Percentiles rank a stretch among this genome's conserved stretches.
Conservation (phyloP, 2,888 invertebrate genomes). For the Drosophila aldrichi region DNA sequence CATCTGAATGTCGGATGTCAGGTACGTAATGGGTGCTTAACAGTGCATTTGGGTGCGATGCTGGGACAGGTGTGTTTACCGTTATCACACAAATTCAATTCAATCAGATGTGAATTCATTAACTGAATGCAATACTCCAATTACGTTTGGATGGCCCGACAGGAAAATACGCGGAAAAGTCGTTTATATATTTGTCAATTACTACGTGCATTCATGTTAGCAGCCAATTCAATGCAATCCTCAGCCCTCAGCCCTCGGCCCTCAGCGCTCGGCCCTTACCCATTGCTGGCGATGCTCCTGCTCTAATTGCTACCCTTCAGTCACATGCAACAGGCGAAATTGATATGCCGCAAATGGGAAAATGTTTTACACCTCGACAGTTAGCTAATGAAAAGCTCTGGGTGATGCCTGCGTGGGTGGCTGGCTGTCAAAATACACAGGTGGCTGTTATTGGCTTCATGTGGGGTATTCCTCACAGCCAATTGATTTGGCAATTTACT, state of each 20-base stretch:
- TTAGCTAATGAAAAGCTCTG: slow-evolving; percentile 11
- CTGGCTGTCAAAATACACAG: slow-evolving; percentile 11
- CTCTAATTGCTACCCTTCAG: background rate
- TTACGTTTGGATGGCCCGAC: slow-evolving; percentile 44
- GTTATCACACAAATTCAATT: slow-evolving; percentile 52
- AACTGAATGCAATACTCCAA: slow-evolving; percentile 61
- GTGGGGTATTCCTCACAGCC: slow-evolving; percentile 30
- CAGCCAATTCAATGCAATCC: background rate
- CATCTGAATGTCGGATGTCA: slow-evolving; percentile 9
- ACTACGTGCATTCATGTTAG: slow-evolving; percentile 6
- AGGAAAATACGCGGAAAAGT: slow-evolving; percentile 26
- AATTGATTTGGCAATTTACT: slow-evolving; percentile 78
- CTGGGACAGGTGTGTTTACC: slow-evolving; percentile 52
- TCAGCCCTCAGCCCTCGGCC: too few relatives aligned
- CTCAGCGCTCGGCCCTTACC: too few relatives aligned
- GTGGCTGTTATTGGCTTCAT: slow-evolving; percentile 37
- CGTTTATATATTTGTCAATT: slow-evolving; percentile 38
- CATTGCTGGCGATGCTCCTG: too few relatives aligned
- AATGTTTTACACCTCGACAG: slow-evolving; percentile 14
- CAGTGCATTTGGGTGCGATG: slow-evolving; percentile 19
- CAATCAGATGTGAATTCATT: slow-evolving; percentile 53
- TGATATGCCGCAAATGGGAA: slow-evolving; percentile 32
- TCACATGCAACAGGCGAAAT: slow-evolving; percentile 54
- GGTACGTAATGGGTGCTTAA: slow-evolving; percentile 22
- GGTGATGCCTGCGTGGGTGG: background rate